Percentiles rank a stretch among this genome's conserved stretches.
Evolutionary conservation across 2,113 vertebrate genomes (phyloP).

Genomic region (Antennarius striatus): DNA sequence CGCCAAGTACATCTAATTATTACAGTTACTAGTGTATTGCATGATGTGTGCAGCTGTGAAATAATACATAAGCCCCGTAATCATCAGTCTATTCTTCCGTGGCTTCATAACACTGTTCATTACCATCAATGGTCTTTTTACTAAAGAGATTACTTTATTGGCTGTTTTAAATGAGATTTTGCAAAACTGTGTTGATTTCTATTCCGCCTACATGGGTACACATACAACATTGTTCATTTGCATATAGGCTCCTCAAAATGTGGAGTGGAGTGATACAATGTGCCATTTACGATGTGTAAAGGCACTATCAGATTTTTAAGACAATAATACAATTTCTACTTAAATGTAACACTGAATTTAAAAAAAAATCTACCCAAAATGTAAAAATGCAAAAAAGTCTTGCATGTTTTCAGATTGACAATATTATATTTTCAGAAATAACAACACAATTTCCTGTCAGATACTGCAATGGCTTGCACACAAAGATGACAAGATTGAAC

Average conservation of each 20-base stretch:
- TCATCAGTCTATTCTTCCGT: slow-evolving; percentile 59
- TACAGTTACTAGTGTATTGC: slow-evolving; percentile 57
- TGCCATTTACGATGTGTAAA: background rate
- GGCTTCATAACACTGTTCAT: slow-evolving; percentile 49
- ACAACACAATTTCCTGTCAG: too few species aligned
- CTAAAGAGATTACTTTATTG: slow-evolving; percentile 40
- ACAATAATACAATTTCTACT: background rate
- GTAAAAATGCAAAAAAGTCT: too few species aligned
- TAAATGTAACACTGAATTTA: background rate
- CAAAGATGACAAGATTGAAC: background rate
- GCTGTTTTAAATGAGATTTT: slow-evolving; percentile 33
- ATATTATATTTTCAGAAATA: too few species aligned
- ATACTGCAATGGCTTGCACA: background rate
- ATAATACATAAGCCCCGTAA: slow-evolving; percentile 50
- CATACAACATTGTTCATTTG: background rate
- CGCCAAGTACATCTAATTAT: slow-evolving; percentile 64
- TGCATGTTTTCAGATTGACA: too few species aligned
- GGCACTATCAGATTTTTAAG: background rate
- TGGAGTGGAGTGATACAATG: background rate
- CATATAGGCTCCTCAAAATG: background rate
- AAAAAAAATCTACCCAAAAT: too few species aligned
- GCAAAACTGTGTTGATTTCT: slow-evolving; percentile 24
- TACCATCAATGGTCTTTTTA: slow-evolving; percentile 49
- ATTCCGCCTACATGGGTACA: slow-evolving; percentile 3
- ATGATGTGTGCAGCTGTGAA: slow-evolving; percentile 45